Base-by-base conservation (phyloP, 1,140 invertebrate species). In the Trinorchestia longiramus region DNA sequence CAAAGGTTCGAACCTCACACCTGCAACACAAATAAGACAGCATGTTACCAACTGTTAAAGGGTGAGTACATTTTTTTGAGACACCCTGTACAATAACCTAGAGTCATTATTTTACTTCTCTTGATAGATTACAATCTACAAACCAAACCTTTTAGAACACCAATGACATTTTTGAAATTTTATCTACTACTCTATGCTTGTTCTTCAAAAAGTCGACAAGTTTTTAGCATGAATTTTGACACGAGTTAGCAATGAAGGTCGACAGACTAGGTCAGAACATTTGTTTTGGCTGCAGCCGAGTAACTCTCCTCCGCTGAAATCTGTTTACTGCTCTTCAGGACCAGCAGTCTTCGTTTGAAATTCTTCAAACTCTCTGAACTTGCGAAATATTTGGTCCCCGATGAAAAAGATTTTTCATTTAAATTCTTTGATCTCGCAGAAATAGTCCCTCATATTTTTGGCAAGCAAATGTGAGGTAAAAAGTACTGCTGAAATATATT, bases 381-480 rank as follows among this genome's bases (percentile, higher is more conserved):
- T 90, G 3, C 43, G 41, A 90, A 90, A 90, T 90, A 19, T 90
- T 90, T 42, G 41, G 88, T 41, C 88, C 43, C 43, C n/a, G 28
- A 8, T 36, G 43, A 42, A 41, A 36, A 90, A 90, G 88, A 90
- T 43, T 42, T 41, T 41, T 90, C 88, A 41, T 90, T 42, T 17
- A 90, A 90, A 90, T 90, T 90, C 88, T 90, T 90, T 42, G 43
- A 43, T 77, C 62, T 36, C 62, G 62, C 36, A 77, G 62, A 77
- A 77, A 77, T 77, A 77, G 62, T 77, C 62, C 36, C 62, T 15
- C 62, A 36, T 36, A 15, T 3, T 28, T 36, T 77, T 19, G 15
- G 62, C 62, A 77, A 77, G 62, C 36, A 36, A 77, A 77, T 77
- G 36, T 77, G 62, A 77, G 62, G 15, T 77, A 77, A 23, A 28